Conservation (phyloP, 2,113 vertebrate genomes). For the Rhodinocichla rosea region DNA sequence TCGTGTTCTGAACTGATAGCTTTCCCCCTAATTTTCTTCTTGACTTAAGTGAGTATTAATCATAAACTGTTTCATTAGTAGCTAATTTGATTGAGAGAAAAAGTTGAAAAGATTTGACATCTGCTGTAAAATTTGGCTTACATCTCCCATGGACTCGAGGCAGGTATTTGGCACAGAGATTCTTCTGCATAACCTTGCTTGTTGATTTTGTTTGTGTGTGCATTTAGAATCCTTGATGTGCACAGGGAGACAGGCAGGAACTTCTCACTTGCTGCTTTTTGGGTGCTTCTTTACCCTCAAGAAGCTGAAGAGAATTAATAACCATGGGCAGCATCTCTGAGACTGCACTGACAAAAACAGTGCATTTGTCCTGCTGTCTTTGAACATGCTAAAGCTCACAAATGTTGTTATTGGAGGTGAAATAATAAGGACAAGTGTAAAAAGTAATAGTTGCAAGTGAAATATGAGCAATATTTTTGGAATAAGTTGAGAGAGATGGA, state of each 20-base stretch:
- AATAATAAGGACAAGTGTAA: neutral
- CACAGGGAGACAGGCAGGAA: neutral
- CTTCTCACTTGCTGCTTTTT: neutral
- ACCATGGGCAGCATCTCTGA: neutral
- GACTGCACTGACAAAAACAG: neutral
- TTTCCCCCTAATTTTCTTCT: neutral
- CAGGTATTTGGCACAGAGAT: neutral
- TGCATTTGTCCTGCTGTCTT: neutral
- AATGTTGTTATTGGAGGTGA: neutral
- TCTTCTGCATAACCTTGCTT: neutral
- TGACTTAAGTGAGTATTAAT: constrained; percentile 29
- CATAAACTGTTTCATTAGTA: constrained; percentile 24
- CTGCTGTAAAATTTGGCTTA: neutral
- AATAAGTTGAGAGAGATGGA: neutral
- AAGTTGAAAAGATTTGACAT: neutral
- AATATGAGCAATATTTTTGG: neutral
- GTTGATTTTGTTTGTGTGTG: neutral
- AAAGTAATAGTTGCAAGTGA: neutral
- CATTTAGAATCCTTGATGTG: neutral
- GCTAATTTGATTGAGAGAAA: neutral
- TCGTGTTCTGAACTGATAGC: neutral
- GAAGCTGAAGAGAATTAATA: neutral
- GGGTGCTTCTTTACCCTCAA: neutral
- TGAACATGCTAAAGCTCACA: neutral
- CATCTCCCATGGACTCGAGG: neutral